Base-by-base conservation (phyloP, 1,140 invertebrate species). In the Polyergus mexicanus region DNA sequence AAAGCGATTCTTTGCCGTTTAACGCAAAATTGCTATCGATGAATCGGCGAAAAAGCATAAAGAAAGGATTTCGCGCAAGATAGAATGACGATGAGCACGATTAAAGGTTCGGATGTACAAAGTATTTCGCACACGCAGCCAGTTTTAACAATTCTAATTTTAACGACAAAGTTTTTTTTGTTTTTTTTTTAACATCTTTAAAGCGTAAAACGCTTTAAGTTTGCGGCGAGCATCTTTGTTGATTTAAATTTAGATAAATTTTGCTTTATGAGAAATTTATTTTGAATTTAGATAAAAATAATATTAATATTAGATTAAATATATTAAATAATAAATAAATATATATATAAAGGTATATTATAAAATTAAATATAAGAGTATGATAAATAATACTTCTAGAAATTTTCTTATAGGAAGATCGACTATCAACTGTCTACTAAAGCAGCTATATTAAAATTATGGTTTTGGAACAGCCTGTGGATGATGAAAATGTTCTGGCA, bases 11-110 rank as follows among this genome's bases (percentile, higher is more conserved):
- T 69, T 51, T 80, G 35, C 47, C 3, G 44, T 41, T 68, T 80
- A 41, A 69, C 13, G n/a, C 19, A 13, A 80, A 69, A 69, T 35
- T 35, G 65, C 7, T 69, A 54, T 80, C 22, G 11, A 22, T 69
- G 65, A 80, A 80, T 80, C 77, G 69, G 47, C 58, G 22, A 38
- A n/a, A 78, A 65, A 77, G 10, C 1, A n/a, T n/a, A 41, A 62
- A 62, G 35, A 28, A 41, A 63, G 19, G 13, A 77, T 65, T 47
- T 51, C 22, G 35, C 7, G 6, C 6, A 19, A 44, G 41, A 44
- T 6, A 41, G 16, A 44, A 76, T 44, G 54, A 75, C 41, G 38
- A 76, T 38, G 2, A 54, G 28, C 19, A 41, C 8, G 41, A 65
- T 32, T 32, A 32, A 72, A 72, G 16, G 8, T 51, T 51, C n/a